A percentile compares a stretch with the other conserved stretches of the same genome.
Evolutionary conservation across 2,113 vertebrate species (phyloP).

Genomic region (Nannobrachium achirus): DNA sequence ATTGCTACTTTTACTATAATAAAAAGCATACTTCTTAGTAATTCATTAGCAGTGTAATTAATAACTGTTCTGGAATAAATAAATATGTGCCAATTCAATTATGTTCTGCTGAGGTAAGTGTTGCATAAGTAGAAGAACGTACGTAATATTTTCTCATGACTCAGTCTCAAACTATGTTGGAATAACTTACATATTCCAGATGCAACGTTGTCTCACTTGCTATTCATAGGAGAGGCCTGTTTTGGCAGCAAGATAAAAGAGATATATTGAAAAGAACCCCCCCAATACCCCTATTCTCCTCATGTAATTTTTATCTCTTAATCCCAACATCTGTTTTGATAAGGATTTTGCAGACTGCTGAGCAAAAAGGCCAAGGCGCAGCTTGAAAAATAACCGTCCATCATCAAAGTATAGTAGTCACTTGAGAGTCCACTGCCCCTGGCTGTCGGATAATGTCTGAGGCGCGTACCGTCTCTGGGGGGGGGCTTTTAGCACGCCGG

Average conservation of each 20-base stretch:
- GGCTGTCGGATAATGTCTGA: slow-evolving; percentile 21
- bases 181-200: slow-evolving; percentile 27
- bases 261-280: not conserved
- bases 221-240: slow-evolving; percentile 22
- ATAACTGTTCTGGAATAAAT: too few species aligned
- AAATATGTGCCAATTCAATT: not conserved
- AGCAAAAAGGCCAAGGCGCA: slow-evolving; percentile 9
- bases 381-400: slow-evolving; percentile 5
- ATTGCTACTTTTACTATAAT: too few species aligned
- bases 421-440: slow-evolving; percentile 3
- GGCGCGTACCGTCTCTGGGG: slow-evolving; percentile 7
- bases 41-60: too few species aligned
- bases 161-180: slow-evolving; percentile 23
- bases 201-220: not conserved
- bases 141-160: slow-evolving; percentile 15
- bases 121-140: not conserved
- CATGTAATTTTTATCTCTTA: slow-evolving; percentile 2
- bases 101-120: not conserved
- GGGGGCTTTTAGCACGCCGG: slow-evolving; percentile 26
- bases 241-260: slow-evolving; percentile 24
- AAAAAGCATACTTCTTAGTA: too few species aligned
- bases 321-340: slow-evolving; percentile 20
- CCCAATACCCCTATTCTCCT: not conserved
- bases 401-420: slow-evolving; percentile 13
- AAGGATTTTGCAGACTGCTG: not conserved